phyloP scores from a whole-genome alignment of 2,797 vertebrate genomes.

The Sebastolobus altivelis region DNA sequence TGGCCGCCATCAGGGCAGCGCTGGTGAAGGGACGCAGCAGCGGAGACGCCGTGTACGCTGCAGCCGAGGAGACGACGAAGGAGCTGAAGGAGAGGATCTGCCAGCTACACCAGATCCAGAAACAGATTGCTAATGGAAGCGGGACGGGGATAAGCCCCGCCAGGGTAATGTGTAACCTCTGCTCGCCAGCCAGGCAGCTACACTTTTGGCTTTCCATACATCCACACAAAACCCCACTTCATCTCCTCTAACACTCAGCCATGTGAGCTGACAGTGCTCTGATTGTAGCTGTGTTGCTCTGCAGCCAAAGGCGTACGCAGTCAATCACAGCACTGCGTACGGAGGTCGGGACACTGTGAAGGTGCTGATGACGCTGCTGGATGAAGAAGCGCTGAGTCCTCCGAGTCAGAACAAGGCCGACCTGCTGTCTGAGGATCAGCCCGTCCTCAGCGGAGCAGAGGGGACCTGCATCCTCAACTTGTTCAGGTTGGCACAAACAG shows the following conservation, averaged over 20 bases:
- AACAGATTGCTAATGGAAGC: constrained; percentile 53
- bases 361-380: constrained; percentile 88
- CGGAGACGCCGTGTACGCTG: constrained; percentile 83
- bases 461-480: constrained; percentile 83
- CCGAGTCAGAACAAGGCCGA: constrained; percentile 90
- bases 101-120: constrained; percentile 85
- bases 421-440: constrained; percentile 87
- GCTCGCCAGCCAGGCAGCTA: constrained; percentile 23
- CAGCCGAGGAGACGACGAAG: constrained; percentile 85
- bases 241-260: neutral
- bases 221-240: constrained; percentile 2
- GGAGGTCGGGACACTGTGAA: constrained; percentile 93
- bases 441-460: constrained; percentile 70
- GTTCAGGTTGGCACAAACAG: constrained; percentile 86
- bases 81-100: constrained; percentile 90
- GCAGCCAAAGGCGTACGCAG: constrained; percentile 90
- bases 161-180: constrained; percentile 86
- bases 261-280: constrained; percentile 11
- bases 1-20: constrained; percentile 87
- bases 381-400: constrained; percentile 88
- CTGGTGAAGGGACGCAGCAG: constrained; percentile 91
- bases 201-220: constrained; percentile 15
- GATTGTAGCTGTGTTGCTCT: constrained; percentile 16
- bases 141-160: constrained; percentile 90
- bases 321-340: constrained; percentile 93